Percentiles rank a stretch among this genome's conserved stretches.
Conservation (phyloP, 2,113 vertebrate genomes). For the Scytalopus superciliaris region DNA sequence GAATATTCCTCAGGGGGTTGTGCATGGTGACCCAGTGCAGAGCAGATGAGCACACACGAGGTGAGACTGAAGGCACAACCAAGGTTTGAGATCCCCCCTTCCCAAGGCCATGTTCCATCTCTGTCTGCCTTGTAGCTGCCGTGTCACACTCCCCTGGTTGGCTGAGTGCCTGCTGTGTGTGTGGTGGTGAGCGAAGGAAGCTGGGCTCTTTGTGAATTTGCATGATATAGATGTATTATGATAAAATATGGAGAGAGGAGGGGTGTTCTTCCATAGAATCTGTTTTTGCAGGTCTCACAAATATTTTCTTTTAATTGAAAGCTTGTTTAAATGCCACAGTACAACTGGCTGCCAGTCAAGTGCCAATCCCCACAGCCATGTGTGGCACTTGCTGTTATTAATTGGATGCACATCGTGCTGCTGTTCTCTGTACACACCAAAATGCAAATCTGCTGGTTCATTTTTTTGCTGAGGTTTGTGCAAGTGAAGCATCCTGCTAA, state of each 20-base stretch:
- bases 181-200: not conserved
- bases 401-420: slow-evolving; percentile 42
- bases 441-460: slow-evolving; percentile 30
- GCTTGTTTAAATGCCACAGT: slow-evolving; percentile 55
- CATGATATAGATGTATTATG: not conserved
- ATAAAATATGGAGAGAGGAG: not conserved
- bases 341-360: slow-evolving; percentile 53
- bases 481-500: slow-evolving; percentile 14
- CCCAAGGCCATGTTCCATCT: not conserved
- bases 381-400: slow-evolving; percentile 40
- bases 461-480: slow-evolving; percentile 43
- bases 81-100: not conserved
- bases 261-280: not conserved
- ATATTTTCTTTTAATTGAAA: slow-evolving; percentile 57
- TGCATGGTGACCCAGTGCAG: not conserved
- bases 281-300: slow-evolving; percentile 36
- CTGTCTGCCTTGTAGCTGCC: not conserved
- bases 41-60: not conserved
- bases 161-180: not conserved
- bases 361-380: slow-evolving; percentile 27
- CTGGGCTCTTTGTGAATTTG: not conserved
- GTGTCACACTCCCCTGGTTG: not conserved
- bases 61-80: not conserved
- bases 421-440: not conserved
- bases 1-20: not conserved